phyloP scores from a whole-genome alignment of 2,113 vertebrate species.

The Vidua macroura region DNA sequence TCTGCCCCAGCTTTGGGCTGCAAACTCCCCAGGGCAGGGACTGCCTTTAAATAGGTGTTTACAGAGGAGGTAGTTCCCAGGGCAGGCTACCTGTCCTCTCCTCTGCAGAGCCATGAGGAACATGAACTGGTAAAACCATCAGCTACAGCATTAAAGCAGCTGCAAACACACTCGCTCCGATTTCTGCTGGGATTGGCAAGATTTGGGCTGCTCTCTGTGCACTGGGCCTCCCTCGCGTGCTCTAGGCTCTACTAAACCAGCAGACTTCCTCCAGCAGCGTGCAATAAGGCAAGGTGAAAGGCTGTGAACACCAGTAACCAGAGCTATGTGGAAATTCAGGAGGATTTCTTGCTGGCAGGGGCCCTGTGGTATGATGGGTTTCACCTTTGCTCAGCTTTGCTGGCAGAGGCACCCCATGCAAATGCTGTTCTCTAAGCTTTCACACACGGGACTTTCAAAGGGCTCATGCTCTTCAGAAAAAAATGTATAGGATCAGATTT shows the following conservation, averaged over 20 bases:
- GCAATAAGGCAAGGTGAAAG: not conserved
- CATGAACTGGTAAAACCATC: not conserved
- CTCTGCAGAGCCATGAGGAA: not conserved
- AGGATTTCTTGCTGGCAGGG: not conserved
- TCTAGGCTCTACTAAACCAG: not conserved
- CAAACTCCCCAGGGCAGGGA: not conserved
- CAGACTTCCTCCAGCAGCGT: not conserved
- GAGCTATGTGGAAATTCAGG: not conserved
- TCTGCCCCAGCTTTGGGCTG: not conserved
- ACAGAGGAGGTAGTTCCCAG: not conserved
- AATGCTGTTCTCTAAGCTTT: not conserved
- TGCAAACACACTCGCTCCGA: not conserved
- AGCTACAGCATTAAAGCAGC: not conserved
- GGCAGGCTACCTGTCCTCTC: not conserved
- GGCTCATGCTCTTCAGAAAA: not conserved
- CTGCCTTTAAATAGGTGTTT: not conserved
- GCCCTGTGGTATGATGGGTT: not conserved
- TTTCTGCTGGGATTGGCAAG: not conserved
- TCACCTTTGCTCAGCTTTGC: slow-evolving; percentile 40
- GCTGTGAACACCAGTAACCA: not conserved
- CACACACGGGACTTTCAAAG: not conserved
- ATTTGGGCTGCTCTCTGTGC: not conserved
- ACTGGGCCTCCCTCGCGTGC: accelerated
- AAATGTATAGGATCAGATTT: slow-evolving; percentile 41
- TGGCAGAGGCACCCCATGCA: slow-evolving; percentile 4